Conservation (phyloP, 2,797 vertebrate genomes). For the Nannoperca australis region DNA sequence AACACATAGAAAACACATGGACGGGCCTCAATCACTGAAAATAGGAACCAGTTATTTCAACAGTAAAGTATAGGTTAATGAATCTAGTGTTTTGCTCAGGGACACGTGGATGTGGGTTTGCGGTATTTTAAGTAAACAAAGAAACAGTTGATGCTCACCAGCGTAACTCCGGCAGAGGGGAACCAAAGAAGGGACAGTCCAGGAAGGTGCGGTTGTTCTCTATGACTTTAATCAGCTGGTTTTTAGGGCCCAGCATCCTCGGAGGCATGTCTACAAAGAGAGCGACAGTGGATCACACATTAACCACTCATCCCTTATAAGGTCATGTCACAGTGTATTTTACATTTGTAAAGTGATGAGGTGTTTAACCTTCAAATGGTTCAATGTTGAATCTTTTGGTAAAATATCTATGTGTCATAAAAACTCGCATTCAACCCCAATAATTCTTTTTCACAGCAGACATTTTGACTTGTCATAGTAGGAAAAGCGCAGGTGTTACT, state of each 20-base stretch:
- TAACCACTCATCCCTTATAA: neutral
- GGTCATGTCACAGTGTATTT: neutral
- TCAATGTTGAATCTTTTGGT: neutral
- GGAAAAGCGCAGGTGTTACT: neutral
- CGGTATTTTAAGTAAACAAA: neutral
- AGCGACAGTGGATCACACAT: neutral
- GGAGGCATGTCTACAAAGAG: slow-evolving; percentile 89
- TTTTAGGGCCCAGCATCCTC: slow-evolving; percentile 90
- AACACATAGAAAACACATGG: slow-evolving; percentile 8
- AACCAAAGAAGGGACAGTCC: slow-evolving; percentile 96
- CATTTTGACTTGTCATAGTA: neutral
- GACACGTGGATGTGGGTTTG: neutral
- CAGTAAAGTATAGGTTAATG: no score
- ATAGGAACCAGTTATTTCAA: neutral
- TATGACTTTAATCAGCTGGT: slow-evolving; percentile 93
- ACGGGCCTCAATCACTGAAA: neutral
- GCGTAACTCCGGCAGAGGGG: slow-evolving; percentile 91
- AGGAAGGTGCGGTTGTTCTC: slow-evolving; percentile 92
- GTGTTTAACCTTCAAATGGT: neutral
- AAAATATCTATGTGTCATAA: neutral
- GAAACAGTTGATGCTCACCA: slow-evolving; percentile 86
- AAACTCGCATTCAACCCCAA: neutral
- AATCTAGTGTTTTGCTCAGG: neutral
- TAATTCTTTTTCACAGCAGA: neutral
- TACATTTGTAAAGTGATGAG: neutral